A percentile compares a stretch with the other conserved stretches of the same genome.
These are phyloP conservation scores for Eudasyphora cyanicolor DNA, from an alignment of 2,888 invertebrate genomes.

Conservation along the genomic window DNA sequence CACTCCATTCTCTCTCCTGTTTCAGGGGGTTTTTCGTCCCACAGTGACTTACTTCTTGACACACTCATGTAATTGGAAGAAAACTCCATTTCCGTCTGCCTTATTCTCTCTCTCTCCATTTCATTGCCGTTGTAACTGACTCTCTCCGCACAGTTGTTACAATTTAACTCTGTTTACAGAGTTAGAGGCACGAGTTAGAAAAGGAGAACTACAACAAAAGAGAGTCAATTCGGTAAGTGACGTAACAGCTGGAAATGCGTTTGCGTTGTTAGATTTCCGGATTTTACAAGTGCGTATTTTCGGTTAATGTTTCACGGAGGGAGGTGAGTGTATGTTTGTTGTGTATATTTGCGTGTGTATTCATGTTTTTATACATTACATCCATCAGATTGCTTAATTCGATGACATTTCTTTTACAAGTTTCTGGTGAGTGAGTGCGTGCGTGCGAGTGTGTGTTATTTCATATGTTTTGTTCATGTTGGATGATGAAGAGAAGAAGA, in stretches of 20 bases:
- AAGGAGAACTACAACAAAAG: conserved; percentile 24
- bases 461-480: neutral
- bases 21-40: neutral
- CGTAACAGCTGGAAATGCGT: conserved; percentile 34
- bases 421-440: neutral
- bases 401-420: conserved; percentile 22
- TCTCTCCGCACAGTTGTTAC: neutral
- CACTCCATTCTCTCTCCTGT: neutral
- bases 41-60: neutral
- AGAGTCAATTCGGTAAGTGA: neutral
- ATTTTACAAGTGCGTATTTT: neutral
- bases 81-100: neutral
- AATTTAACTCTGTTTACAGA: neutral
- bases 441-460: neutral
- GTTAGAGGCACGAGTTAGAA: neutral
- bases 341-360: neutral
- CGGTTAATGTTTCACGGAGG: too few relatives aligned
- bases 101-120: neutral
- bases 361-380: neutral
- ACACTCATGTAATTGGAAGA: neutral
- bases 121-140: neutral
- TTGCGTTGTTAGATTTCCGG: conserved; percentile 6
- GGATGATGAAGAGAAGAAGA: neutral
- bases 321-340: neutral
- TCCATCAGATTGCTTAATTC: conserved; percentile 1